Base-by-base conservation (phyloP, 1,140 invertebrate genomes). In the Chironomus tepperi region DNA sequence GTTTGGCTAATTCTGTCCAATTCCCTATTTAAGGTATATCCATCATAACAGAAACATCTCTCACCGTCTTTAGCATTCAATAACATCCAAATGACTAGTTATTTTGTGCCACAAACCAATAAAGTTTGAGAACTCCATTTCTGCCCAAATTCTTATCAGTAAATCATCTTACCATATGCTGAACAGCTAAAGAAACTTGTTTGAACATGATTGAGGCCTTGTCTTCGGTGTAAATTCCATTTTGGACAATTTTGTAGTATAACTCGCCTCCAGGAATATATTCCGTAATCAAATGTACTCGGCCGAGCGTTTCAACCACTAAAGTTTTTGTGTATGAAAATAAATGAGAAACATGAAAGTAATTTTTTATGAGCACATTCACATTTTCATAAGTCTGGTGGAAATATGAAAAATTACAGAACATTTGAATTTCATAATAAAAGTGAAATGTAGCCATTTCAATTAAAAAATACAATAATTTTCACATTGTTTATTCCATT, bases 181-280 rank as follows among this genome's bases (percentile, higher is more conserved):
- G 86, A 12, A 96, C 88, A 74, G 92, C 94, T 74, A 91, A 88
- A 10, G 93, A 82, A 76, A 95, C 87, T 84, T 96, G 93, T 75
- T 90, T 86, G 81, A 93, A 93, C 34, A 94, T 84, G 19, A 84
- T 84, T 78, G 89, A 88, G 42, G 93, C 91, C 76, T 92, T 88
- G 18, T 83, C 81, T 84, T 96, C 94, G 16, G 85, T 82, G 77
- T 88, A 79, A 76, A 87, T 87, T 19, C 93, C 94, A 76, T 91
- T 88, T 77, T 89, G 88, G n/a, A 90, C 91, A 57, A 96, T 89
- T 79, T 89, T 91, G 76, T 91, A 90, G 82, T 93, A 95, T 0
- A 96, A 83, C 82, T 96, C 94, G 5, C 94, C 94, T 1, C 91
- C 91, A 12, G 87, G 86, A 34, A 93, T 92, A 83, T 92, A 94